Evolutionary conservation across 2,888 invertebrate species (phyloP).

Genomic region (Andrena bicolor): DNA sequence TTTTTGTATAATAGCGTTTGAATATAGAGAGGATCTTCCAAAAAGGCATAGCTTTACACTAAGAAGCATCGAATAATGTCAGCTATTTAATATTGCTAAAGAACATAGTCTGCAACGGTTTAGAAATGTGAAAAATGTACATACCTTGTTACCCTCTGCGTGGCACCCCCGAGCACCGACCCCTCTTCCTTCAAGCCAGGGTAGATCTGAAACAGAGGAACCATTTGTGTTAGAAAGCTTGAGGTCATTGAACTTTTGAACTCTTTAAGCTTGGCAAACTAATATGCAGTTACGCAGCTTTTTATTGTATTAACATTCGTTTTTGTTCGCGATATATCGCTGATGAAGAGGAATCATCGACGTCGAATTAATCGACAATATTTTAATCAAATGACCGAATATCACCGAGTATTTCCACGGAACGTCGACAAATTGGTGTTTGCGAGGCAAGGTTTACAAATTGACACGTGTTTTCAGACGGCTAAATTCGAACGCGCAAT

Average conservation of each 20-base stretch:
- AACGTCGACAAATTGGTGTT: background rate
- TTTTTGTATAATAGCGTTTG: no score
- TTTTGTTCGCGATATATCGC: no score
- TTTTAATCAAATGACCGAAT: background rate
- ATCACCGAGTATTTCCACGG: background rate
- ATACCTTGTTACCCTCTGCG: slow-evolving; percentile 83
- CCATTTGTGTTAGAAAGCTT: background rate
- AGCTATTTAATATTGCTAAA: background rate
- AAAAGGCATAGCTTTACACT: background rate
- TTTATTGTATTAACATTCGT: no score
- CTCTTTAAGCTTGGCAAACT: background rate
- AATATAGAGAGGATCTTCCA: background rate
- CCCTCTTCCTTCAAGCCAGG: slow-evolving; percentile 82
- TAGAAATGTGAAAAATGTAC: slow-evolving; percentile 9
- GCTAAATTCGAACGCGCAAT: background rate
- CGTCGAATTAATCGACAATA: background rate
- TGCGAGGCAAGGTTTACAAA: background rate
- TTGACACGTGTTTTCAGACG: background rate
- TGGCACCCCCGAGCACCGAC: slow-evolving; percentile 82
- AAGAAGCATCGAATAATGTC: background rate
- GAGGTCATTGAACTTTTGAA: background rate
- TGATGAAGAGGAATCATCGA: background rate
- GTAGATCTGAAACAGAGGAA: slow-evolving; percentile 79
- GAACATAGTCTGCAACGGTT: background rate
- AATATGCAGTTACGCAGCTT: background rate